phyloP scores from a whole-genome alignment of 2,888 invertebrate genomes.

The Sphaerophoria rueppellii region DNA sequence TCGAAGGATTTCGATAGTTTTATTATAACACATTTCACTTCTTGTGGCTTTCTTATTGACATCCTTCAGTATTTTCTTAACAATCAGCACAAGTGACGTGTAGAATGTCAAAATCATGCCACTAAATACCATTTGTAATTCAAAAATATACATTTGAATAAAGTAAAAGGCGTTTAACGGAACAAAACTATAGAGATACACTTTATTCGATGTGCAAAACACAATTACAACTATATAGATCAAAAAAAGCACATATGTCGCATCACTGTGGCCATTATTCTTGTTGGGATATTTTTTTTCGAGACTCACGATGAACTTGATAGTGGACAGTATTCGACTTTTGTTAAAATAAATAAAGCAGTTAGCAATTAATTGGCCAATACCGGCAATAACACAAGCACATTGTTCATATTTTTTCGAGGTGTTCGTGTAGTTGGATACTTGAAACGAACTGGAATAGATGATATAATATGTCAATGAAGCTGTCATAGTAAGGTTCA shows the following conservation, averaged over 20 bases:
- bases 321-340: background rate
- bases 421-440: background rate
- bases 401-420: background rate
- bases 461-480: background rate
- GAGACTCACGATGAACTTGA: background rate
- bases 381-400: background rate
- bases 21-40: background rate
- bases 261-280: background rate
- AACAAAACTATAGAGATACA: background rate
- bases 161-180: background rate
- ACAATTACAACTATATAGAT: background rate
- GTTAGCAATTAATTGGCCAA: slow-evolving; percentile 3
- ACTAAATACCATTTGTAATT: background rate
- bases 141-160: background rate
- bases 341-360: background rate
- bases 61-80: background rate
- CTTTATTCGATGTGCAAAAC: background rate
- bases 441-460: background rate
- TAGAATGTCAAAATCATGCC: background rate
- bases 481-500: background rate
- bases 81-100: background rate
- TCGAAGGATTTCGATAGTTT: background rate
- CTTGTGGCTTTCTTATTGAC: background rate
- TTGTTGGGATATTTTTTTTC: background rate
- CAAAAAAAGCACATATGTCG: background rate